phyloP scores from a whole-genome alignment of 1,140 invertebrate genomes.

The Pseudoatta argentina region DNA sequence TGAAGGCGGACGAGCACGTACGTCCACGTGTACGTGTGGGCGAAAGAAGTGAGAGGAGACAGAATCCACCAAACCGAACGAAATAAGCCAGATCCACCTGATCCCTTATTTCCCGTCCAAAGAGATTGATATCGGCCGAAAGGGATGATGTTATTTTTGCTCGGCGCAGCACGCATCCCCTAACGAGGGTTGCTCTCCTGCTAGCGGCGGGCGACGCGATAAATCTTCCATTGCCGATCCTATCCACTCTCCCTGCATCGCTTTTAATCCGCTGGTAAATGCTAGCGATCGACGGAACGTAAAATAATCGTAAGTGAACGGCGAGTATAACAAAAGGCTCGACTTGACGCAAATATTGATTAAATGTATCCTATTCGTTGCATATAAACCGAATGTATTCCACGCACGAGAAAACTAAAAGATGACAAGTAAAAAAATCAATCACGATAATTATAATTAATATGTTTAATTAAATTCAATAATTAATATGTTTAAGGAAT shows the following conservation, averaged over 20 bases:
- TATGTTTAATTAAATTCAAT: constrained; percentile 5
- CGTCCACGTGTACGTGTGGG: background rate
- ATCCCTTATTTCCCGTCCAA: constrained; percentile 63
- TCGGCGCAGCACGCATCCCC: constrained; percentile 11
- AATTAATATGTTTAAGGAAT: constrained; percentile 5
- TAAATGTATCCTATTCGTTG: constrained; percentile 19
- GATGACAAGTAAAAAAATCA: constrained; percentile 6
- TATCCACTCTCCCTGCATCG: background rate
- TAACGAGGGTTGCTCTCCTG: constrained; percentile 30
- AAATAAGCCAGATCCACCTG: constrained; percentile 66
- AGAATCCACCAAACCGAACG: constrained; percentile 40
- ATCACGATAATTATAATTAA: constrained; percentile 5
- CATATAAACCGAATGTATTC: constrained; percentile 8
- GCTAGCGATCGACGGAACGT: constrained; percentile 22
- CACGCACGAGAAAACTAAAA: background rate
- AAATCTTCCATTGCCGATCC: constrained; percentile 60
- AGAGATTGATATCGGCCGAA: constrained; percentile 67
- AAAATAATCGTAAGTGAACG: constrained; percentile 43
- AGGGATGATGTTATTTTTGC: constrained; percentile 59
- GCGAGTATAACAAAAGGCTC: constrained; percentile 32
- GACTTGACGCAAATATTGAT: constrained; percentile 31
- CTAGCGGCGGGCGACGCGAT: constrained; percentile 50
- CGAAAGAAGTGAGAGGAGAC: background rate
- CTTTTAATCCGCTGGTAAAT: constrained; percentile 48
- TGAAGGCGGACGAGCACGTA: constrained; percentile 55